A percentile compares a stretch with the other conserved stretches of the same genome.
These are phyloP conservation scores for Arenaria interpres DNA, from an alignment of 2,113 vertebrate species.

Conservation along the genomic window DNA sequence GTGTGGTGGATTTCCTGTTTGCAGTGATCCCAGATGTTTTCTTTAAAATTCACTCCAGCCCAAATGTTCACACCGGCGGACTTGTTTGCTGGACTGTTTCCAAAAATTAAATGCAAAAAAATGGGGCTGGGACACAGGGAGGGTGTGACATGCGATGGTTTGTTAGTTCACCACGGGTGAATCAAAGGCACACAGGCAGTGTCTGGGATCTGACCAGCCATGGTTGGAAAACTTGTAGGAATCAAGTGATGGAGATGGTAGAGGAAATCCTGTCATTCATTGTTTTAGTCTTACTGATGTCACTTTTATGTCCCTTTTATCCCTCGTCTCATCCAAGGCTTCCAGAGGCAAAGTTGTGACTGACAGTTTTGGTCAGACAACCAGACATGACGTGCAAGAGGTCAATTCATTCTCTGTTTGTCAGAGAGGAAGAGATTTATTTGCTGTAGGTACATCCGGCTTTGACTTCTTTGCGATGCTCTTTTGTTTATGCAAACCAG, in stretches of 20 bases:
- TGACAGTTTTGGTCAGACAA: constrained; percentile 55
- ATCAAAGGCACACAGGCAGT: neutral
- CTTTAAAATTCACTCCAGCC: constrained; percentile 26
- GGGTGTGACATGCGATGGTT: neutral
- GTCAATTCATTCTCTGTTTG: constrained; percentile 64
- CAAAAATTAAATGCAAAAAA: constrained; percentile 22
- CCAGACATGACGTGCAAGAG: constrained; percentile 62
- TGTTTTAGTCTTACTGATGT: constrained; percentile 50
- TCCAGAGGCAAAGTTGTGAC: constrained; percentile 57
- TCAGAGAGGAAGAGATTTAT: constrained; percentile 74
- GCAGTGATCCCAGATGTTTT: constrained; percentile 34
- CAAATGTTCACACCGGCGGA: neutral
- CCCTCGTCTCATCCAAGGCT: constrained; percentile 20
- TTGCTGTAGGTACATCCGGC: constrained; percentile 72
- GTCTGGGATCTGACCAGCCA: neutral
- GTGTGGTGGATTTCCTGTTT: constrained; percentile 25
- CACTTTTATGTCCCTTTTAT: constrained; percentile 58
- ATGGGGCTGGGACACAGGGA: neutral
- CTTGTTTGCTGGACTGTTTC: neutral
- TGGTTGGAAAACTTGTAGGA: constrained; percentile 7
- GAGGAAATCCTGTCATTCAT: constrained; percentile 58
- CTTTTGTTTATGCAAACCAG: constrained; percentile 73
- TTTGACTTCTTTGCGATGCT: constrained; percentile 54
- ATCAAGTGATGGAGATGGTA: constrained; percentile 30
- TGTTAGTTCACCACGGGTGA: neutral